A percentile compares a stretch with the other conserved stretches of the same genome.
These are phyloP conservation scores for Rhopalosiphum maidis DNA, from an alignment of 1,140 invertebrate genomes.

Conservation along the genomic window DNA sequence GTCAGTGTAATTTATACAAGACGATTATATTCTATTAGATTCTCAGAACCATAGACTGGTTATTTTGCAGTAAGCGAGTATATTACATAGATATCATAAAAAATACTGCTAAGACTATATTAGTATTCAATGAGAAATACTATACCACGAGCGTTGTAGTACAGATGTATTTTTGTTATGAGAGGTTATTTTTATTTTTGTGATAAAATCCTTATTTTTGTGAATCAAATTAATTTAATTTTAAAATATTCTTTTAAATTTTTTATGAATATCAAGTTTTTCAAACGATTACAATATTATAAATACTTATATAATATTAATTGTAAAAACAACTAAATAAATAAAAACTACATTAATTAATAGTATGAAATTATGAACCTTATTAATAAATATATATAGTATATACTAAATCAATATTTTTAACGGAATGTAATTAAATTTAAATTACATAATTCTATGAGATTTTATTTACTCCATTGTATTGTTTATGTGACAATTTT, in stretches of 20 bases:
- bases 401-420: not conserved
- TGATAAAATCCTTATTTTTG: not conserved
- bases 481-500: not conserved
- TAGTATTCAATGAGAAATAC: not conserved
- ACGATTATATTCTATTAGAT: not conserved
- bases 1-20: not conserved
- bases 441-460: not conserved
- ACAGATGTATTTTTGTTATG: not conserved
- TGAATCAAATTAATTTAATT: not conserved
- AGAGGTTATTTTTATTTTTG: not conserved
- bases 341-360: not conserved
- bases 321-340: not conserved
- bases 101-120: not conserved
- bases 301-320: not conserved
- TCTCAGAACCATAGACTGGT: not conserved
- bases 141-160: not conserved
- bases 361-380: not conserved
- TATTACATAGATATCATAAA: not conserved
- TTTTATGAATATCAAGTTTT: not conserved
- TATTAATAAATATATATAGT: not conserved
- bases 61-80: not conserved
- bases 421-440: not conserved
- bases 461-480: not conserved
- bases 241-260: not conserved
- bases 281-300: not conserved